Base-by-base conservation (phyloP, 2,888 invertebrate species). In the Ceriagrion tenellum region DNA sequence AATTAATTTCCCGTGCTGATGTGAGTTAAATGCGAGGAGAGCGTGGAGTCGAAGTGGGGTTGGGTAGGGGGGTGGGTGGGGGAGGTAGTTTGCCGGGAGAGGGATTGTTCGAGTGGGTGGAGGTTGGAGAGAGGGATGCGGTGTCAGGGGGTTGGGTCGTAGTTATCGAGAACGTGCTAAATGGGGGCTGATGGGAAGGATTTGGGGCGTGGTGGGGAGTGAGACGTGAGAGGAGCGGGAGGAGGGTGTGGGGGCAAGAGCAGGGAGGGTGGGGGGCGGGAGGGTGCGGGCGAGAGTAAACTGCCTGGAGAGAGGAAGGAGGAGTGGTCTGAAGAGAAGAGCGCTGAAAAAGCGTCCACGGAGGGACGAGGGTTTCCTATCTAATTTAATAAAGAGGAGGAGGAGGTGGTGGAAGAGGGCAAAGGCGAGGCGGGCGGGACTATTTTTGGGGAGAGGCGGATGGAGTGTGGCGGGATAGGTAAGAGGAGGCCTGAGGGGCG, bases 381-480 rank as follows among this genome's bases (percentile, higher is more conserved):
- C 93, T 93, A 93, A 93, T 93, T 93, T 93, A 93, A 93, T 93
- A 93, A 93, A 93, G 93, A 69, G 93, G n/a, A n/a, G n/a, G n/a
- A n/a, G n/a, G n/a, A n/a, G n/a, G n/a, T n/a, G n/a, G n/a, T n/a
- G n/a, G n/a, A 74, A 30, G 74, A 81, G 69, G 59, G 93, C 93
- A 63, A 69, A 93, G 93, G 91, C 91, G 20, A 91, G 93, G 93
- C 69, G 47, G 40, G 56, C 69, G 69, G 47, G 93, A 69, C 23
- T 20, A 63, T 47, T 93, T 93, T 59, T 12, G 63, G 93, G 35
- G 40, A 23, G 91, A 35, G 63, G 59, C 4, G 20, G 59, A 16
- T 59, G 20, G 13, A 26, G 91, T 10, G 91, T 10, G 91, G 40
- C 59, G 40, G 40, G 90, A 55, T 55, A 23, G 59, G 59, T 18